Evolutionary conservation across 2,113 vertebrate species (phyloP).

Genomic region (Pseudopipra pipra): DNA sequence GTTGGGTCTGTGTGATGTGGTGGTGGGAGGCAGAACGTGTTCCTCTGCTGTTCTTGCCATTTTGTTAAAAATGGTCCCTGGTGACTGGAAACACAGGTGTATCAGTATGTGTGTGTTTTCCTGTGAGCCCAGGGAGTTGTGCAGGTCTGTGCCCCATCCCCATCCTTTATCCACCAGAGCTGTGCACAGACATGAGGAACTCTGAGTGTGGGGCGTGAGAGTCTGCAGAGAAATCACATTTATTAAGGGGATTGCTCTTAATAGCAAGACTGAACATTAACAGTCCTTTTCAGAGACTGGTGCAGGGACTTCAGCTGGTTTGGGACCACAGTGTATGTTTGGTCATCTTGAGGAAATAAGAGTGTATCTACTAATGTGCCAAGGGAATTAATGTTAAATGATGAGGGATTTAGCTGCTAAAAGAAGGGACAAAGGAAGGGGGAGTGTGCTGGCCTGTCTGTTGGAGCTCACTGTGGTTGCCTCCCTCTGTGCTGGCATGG

Average conservation of each 20-base stretch:
- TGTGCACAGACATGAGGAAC: not conserved
- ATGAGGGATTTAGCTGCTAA: not conserved
- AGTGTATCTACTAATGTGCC: not conserved
- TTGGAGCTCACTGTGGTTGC: not conserved
- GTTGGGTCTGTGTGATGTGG: not conserved
- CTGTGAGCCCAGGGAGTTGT: not conserved
- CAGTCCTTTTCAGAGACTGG: not conserved
- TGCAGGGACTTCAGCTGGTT: not conserved
- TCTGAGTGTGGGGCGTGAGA: not conserved
- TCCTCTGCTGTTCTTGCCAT: not conserved
- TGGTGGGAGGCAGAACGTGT: not conserved
- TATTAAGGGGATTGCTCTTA: not conserved
- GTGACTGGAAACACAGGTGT: not conserved
- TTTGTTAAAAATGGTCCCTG: not conserved
- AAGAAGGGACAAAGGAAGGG: not conserved
- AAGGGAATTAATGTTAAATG: not conserved
- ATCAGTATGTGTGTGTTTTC: not conserved
- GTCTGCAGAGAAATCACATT: not conserved
- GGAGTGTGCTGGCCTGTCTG: not conserved
- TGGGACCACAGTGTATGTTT: not conserved
- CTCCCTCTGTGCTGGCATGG: not conserved
- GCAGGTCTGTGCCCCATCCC: not conserved
- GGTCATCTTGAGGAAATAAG: not conserved
- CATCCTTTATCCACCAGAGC: not conserved
- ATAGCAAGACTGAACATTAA: not conserved